Evolutionary conservation across 2,888 invertebrate genomes (phyloP).

Genomic region (Sipha maydis): DNA sequence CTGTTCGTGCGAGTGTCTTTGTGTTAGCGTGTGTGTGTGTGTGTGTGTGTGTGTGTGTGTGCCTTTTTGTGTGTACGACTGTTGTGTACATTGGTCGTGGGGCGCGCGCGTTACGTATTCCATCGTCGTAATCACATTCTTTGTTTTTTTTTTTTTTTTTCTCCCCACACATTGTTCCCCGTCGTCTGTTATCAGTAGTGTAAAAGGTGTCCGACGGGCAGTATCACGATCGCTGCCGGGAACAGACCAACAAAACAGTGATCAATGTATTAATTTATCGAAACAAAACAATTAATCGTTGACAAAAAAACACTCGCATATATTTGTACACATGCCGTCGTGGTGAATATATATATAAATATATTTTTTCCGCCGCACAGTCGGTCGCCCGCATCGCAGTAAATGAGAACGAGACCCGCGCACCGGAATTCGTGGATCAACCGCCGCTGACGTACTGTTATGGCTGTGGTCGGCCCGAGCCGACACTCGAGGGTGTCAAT

Average conservation of each 20-base stretch:
- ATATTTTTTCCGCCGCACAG: background rate
- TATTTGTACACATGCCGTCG: background rate
- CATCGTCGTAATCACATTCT: background rate
- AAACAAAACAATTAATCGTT: background rate
- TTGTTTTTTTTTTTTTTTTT: background rate
- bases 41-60: background rate
- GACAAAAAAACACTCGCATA: background rate
- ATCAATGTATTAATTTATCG: no score
- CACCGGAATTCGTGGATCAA: constrained; percentile 35
- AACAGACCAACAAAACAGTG: background rate
- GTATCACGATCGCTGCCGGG: background rate
- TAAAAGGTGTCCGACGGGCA: background rate
- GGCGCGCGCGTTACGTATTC: constrained; percentile 1
- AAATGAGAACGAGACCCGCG: constrained; percentile 17
- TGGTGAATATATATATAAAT: background rate
- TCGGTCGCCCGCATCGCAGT: background rate
- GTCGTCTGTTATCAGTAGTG: background rate
- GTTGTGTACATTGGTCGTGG: background rate
- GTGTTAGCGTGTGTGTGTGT: background rate
- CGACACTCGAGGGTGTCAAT: constrained; percentile 91
- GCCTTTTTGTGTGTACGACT: background rate
- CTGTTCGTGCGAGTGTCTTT: no score
- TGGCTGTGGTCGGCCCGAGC: constrained; percentile 88
- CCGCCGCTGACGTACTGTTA: constrained; percentile 66
- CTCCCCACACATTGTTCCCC: background rate